Base-by-base conservation (phyloP, 2,888 invertebrate genomes). In the Rambutsinella grinnellia region DNA sequence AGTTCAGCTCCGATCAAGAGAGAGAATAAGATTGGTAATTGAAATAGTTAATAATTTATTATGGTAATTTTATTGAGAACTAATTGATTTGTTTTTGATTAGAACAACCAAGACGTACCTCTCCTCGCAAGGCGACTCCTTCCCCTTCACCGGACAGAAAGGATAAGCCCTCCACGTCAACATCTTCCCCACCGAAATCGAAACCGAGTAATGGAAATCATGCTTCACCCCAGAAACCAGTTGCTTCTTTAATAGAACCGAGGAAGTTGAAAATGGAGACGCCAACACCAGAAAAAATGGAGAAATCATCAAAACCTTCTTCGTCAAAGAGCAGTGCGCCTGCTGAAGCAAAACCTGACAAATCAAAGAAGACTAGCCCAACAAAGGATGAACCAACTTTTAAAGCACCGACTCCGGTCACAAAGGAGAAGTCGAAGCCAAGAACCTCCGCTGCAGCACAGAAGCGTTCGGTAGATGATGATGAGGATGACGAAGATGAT, bases 1-100 rank as follows among this genome's bases (percentile, higher is more conserved):
- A 90, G 90, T 8, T 90, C 86, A 53, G 89, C 86, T 70, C 90
- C 92, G 0, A 87, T 92, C 19, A 90, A 90, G 82, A 88, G 91
- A n/a, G 71, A 62, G 44, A 57, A 10, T 8, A 56, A 53, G 49
- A 62, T 49, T 24, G 66, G 66, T 66, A 46, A 36, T 17, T 60
- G 13, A 2, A 44, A 44, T 44, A 13, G 44, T 10, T 44, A 6
- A 44, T 13, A 44, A 44, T 44, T 44, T 44, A 10, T 13, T n/a
- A n/a, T n/a, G n/a, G n/a, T 13, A 21, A 13, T 6, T 13, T 13
- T 17, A 13, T n/a, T 13, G 53, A 53, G 53, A 53, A 53, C n/a
- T n/a, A n/a, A n/a, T n/a, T n/a, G n/a, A n/a, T n/a, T n/a, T n/a
- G n/a, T n/a, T n/a, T n/a, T n/a, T n/a, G n/a, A n/a, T 54, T 23